phyloP scores from a whole-genome alignment of 2,888 invertebrate species.

The Bimastos eiseni region DNA sequence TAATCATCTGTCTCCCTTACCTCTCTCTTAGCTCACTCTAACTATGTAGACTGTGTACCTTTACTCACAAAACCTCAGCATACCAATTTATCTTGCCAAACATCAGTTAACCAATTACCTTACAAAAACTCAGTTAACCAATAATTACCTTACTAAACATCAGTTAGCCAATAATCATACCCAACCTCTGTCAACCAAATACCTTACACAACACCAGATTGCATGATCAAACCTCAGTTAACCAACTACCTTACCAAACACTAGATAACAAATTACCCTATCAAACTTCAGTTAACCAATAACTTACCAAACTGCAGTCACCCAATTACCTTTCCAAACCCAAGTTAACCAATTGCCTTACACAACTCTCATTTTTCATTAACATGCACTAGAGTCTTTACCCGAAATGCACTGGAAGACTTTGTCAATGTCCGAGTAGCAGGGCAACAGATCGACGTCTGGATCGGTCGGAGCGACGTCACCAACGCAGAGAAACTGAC shows the following conservation, averaged over 20 bases:
- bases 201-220: no score
- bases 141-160: no score
- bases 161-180: no score
- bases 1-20: no score
- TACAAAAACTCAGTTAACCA: background rate
- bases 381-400: background rate
- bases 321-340: background rate
- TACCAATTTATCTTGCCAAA: no score
- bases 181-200: no score
- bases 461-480: background rate
- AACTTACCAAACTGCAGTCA: background rate
- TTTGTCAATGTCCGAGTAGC: conserved; percentile 14
- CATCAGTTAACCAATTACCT: no score
- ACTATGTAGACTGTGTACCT: no score
- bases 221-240: no score
- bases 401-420: conserved; percentile 9
- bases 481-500: conserved; percentile 5
- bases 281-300: background rate
- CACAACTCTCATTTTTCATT: background rate
- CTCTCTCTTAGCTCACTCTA: background rate
- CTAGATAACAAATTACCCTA: background rate
- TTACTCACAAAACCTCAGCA: no score
- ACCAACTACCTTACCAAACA: background rate
- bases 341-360: no score
- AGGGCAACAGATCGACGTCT: conserved; percentile 2